Percentiles rank a stretch among this genome's conserved stretches.
These are phyloP conservation scores for Kradibia gibbosae DNA, from an alignment of 1,140 invertebrate genomes.

Conservation along the genomic window DNA sequence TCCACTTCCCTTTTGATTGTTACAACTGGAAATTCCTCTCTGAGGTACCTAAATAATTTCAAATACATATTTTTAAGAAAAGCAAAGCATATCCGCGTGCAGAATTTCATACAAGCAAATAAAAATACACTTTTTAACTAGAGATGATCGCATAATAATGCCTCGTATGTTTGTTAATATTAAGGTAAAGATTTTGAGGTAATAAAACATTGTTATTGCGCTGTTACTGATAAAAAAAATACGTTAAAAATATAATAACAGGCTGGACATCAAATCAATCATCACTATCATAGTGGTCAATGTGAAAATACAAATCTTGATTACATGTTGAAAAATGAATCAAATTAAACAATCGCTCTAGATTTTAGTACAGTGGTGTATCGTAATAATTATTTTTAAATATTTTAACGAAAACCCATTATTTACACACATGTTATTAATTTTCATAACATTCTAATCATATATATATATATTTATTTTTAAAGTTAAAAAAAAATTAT, in stretches of 20 bases:
- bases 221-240: not conserved
- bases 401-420: too few relatives aligned
- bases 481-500: too few relatives aligned
- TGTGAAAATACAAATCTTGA: not conserved
- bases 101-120: not conserved
- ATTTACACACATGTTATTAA: too few relatives aligned
- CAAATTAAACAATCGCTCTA: too few relatives aligned
- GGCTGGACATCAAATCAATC: not conserved
- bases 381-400: too few relatives aligned
- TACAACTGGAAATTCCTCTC: conserved; percentile 61
- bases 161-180: not conserved
- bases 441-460: too few relatives aligned
- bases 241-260: not conserved
- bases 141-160: not conserved
- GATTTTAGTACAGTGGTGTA: too few relatives aligned
- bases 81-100: not conserved
- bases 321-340: too few relatives aligned
- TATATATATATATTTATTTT: too few relatives aligned
- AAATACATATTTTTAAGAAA: conserved; percentile 35
- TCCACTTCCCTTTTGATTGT: conserved; percentile 64
- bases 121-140: not conserved
- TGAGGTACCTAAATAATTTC: conserved; percentile 60
- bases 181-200: not conserved
- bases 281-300: not conserved
- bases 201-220: not conserved